A percentile compares a stretch with the other conserved stretches of the same genome.
phyloP scores from a whole-genome alignment of 1,140 invertebrate genomes.

The Apis laboriosa region DNA sequence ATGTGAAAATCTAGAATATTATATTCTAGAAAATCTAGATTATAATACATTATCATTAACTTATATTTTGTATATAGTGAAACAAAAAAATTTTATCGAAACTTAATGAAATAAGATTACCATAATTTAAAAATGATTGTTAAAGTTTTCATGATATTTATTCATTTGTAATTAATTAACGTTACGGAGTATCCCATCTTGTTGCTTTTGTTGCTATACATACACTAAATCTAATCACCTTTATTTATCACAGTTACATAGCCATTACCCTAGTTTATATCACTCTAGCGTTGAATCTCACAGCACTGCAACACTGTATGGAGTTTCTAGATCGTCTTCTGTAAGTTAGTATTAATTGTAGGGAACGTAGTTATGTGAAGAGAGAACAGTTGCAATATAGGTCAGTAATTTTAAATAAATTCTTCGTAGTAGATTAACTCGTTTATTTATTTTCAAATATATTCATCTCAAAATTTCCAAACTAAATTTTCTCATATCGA shows the following conservation, averaged over 20 bases:
- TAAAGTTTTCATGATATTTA: not conserved
- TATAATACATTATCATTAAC: too few relatives aligned
- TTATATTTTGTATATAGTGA: too few relatives aligned
- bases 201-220: not conserved
- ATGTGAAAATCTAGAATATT: too few relatives aligned
- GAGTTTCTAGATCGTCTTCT: not conserved
- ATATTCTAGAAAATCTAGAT: too few relatives aligned
- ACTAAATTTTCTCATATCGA: too few relatives aligned
- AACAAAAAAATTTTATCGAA: too few relatives aligned
- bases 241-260: conserved; percentile 20
- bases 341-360: conserved; percentile 1
- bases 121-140: not conserved
- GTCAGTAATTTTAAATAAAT: not conserved
- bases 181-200: not conserved
- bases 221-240: conserved; percentile 4
- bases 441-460: not conserved
- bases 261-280: conserved; percentile 14
- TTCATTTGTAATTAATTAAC: not conserved
- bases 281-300: not conserved
- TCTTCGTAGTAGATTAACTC: not conserved
- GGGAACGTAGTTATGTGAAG: too few relatives aligned
- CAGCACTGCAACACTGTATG: not conserved
- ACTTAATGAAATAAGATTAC: too few relatives aligned
- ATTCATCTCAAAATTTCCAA: not conserved
- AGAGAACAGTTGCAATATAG: not conserved